phyloP scores from a whole-genome alignment of 1,140 invertebrate genomes.

The Campoletis sonorensis region DNA sequence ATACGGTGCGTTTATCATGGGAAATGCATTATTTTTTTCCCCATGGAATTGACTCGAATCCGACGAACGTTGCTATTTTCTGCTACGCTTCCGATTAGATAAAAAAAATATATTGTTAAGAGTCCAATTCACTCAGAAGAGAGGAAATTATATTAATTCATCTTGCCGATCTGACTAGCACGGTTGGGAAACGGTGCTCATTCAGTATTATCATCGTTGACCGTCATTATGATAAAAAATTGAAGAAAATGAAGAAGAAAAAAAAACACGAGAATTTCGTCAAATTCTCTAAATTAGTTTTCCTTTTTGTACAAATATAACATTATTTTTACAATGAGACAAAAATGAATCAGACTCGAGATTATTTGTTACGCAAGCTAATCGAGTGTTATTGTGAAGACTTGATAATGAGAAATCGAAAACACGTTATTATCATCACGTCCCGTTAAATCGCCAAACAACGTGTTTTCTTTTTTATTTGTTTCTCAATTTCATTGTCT shows the following conservation, averaged over 20 bases:
- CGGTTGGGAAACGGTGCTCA: constrained; percentile 27
- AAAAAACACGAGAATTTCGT: neutral
- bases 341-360: too few relatives aligned
- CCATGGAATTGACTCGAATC: neutral
- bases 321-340: too few relatives aligned
- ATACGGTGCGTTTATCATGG: constrained; percentile 10
- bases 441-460: neutral
- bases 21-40: neutral
- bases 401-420: neutral
- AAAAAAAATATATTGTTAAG: constrained; percentile 2
- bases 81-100: constrained; percentile 9
- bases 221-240: neutral
- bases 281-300: neutral
- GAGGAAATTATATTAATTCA: constrained; percentile 8
- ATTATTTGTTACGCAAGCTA: neutral
- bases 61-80: neutral
- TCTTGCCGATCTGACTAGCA: constrained; percentile 37
- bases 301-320: too few relatives aligned
- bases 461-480: neutral
- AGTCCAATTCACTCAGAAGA: neutral
- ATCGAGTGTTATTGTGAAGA: neutral
- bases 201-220: constrained; percentile 44
- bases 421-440: neutral
- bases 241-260: neutral
- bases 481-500: neutral